A percentile compares a stretch with the other conserved stretches of the same genome.
phyloP scores from a whole-genome alignment of 2,888 invertebrate genomes.

The Aleiodes testaceus region DNA sequence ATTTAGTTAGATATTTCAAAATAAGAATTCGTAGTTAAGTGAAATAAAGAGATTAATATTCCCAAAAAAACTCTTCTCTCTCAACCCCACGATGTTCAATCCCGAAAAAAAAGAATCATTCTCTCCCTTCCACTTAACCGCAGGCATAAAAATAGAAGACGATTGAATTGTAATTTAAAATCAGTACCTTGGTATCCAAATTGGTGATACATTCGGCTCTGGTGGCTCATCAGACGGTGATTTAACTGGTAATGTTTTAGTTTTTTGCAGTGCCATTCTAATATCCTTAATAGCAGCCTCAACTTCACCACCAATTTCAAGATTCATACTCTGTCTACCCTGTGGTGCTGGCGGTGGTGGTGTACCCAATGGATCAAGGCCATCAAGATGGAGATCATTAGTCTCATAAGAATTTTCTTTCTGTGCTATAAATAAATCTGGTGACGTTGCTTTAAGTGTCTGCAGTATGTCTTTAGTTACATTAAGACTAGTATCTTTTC shows the following conservation, averaged over 20 bases:
- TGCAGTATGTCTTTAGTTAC: conserved; percentile 67
- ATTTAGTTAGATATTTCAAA: conserved; percentile 67
- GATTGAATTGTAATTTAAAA: conserved; percentile 35
- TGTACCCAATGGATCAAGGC: conserved; percentile 80
- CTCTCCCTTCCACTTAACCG: conserved; percentile 5
- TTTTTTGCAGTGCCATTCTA: conserved; percentile 84
- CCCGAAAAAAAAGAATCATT: conserved; percentile 14
- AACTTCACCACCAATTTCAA: conserved; percentile 68
- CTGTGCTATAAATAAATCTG: conserved; percentile 68
- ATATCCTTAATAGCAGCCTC: conserved; percentile 88
- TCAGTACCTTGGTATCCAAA: conserved; percentile 81
- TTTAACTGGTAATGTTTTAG: conserved; percentile 78
- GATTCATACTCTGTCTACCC: conserved; percentile 66
- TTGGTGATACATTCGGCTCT: conserved; percentile 76
- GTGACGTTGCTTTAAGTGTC: conserved; percentile 65
- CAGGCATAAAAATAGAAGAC: conserved; percentile 1
- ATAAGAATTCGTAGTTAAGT: background rate
- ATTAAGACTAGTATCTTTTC: conserved; percentile 63
- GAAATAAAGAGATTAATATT: background rate
- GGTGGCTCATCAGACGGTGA: conserved; percentile 73
- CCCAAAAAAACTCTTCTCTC: too few species aligned
- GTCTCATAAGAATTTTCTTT: conserved; percentile 69
- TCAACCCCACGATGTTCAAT: too few species aligned
- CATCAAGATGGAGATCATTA: conserved; percentile 78
- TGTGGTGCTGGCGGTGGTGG: conserved; percentile 71